These are phyloP conservation scores for Chrysolina haemoptera DNA, from an alignment of 2,888 invertebrate genomes.

Conservation along the genomic window DNA sequence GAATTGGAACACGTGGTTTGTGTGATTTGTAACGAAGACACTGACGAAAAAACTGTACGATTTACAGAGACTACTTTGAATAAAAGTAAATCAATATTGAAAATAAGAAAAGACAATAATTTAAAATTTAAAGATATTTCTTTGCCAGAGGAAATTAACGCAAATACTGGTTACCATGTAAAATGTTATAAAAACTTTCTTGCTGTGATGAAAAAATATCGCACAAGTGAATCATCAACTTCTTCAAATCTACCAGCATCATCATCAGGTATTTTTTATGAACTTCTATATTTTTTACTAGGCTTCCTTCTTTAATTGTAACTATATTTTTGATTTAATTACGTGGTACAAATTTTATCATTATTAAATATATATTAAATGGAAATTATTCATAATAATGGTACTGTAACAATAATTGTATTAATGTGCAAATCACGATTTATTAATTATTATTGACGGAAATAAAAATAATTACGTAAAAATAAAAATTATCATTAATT, in stretches of 20 bases:
- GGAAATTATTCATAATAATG: too few species aligned
- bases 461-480: not conserved
- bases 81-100: conserved; percentile 24
- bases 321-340: conserved; percentile 23
- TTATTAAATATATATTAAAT: too few species aligned
- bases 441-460: too few species aligned
- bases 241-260: conserved; percentile 13
- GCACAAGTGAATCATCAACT: conserved; percentile 9
- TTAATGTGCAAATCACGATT: not conserved
- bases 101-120: conserved; percentile 21
- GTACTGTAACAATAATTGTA: not conserved
- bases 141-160: conserved; percentile 16
- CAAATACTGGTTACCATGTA: conserved; percentile 15
- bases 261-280: conserved; percentile 25
- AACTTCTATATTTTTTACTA: conserved; percentile 21
- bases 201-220: conserved; percentile 25
- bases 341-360: not conserved
- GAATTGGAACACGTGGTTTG: conserved; percentile 30
- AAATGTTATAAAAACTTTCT: conserved; percentile 24
- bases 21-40: conserved; percentile 28
- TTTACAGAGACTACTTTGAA: conserved; percentile 10
- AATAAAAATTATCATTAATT: not conserved
- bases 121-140: conserved; percentile 17
- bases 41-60: conserved; percentile 29
- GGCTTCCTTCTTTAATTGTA: not conserved